Evolutionary conservation across 2,888 invertebrate species (phyloP).

Genomic region (Chromoteleia sp.): DNA sequence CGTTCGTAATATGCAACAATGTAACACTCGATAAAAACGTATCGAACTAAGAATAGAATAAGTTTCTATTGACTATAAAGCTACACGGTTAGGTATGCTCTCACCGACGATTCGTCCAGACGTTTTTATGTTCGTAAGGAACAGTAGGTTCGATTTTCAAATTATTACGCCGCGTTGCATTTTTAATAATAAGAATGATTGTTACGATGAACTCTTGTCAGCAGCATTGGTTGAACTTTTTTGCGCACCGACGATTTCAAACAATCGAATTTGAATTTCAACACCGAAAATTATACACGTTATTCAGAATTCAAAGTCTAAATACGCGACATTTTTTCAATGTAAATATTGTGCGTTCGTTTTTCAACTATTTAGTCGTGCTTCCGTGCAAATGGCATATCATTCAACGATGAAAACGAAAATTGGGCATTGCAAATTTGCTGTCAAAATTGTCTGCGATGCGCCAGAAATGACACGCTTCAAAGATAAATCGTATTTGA

Average conservation of each 20-base stretch:
- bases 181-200: neutral
- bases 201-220: neutral
- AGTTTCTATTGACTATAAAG: constrained; percentile 54
- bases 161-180: constrained; percentile 13
- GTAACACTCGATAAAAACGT: constrained; percentile 42
- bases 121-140: constrained; percentile 31
- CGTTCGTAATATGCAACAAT: constrained; percentile 48
- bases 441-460: constrained; percentile 39
- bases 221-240: neutral
- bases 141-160: constrained; percentile 28
- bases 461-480: constrained; percentile 18
- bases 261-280: neutral
- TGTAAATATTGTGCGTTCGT: constrained; percentile 6
- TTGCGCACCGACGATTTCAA: neutral
- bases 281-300: neutral
- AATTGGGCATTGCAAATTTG: neutral
- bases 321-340: neutral
- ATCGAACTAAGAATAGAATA: constrained; percentile 52
- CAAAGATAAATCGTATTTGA: neutral
- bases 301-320: neutral
- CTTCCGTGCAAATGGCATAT: constrained; percentile 34
- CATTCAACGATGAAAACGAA: constrained; percentile 21
- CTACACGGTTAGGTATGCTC: constrained; percentile 29
- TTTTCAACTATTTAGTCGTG: constrained; percentile 24
- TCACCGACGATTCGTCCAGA: constrained; percentile 35